Base-by-base conservation (phyloP, 2,113 vertebrate species). In the Recurvirostra avosetta region DNA sequence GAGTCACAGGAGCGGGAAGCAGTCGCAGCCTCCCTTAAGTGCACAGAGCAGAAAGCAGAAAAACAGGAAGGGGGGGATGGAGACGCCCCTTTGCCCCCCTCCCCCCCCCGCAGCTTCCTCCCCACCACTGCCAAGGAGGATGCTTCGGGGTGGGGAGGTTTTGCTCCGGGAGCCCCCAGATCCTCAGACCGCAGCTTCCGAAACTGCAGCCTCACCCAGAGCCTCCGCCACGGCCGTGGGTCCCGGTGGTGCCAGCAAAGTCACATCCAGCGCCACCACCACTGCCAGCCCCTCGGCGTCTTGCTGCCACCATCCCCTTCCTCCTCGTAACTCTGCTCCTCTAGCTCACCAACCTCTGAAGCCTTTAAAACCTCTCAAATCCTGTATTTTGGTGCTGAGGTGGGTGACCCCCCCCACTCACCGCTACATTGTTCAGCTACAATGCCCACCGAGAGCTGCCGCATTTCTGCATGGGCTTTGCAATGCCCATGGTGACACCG, bases 151-250 rank as follows among this genome's bases (percentile, higher is more conserved):
- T 20, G 40, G 34, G 58, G 49, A 55, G 50, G 41, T 47, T 66
- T 66, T 34, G 56, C 26, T 43, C 32, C 25, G 4, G 32, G 56
- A 70, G 9, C n/a, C 58, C 74, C n/a, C 40, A 18, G 19, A 61
- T 9, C 43, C n/a, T 38, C 27, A 8, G 2, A 26, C 56, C 43
- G 8, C 61, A 53, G 30, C 30, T 79, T 15, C 76, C 6, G 19
- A 67, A 36, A 67, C 20, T 19, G 40, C 41, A 56, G 63, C 26
- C 50, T 85, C 22, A 2, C 34, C 82, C 59, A 6, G 29, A 56
- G 23, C 82, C n/a, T 22, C n/a, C 2, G 1, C 70, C 11, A 2
- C 2, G 2, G 29, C 53, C 11, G 0, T 12, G 21, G 27, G n/a
- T 47, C 5, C 59, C 6, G 5, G 29, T 34, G 25, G 52, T 47